Percentiles rank a stretch among this genome's conserved stretches.
These are phyloP conservation scores for Hylaeus volcanicus DNA, from an alignment of 1,140 invertebrate species.

Conservation along the genomic window DNA sequence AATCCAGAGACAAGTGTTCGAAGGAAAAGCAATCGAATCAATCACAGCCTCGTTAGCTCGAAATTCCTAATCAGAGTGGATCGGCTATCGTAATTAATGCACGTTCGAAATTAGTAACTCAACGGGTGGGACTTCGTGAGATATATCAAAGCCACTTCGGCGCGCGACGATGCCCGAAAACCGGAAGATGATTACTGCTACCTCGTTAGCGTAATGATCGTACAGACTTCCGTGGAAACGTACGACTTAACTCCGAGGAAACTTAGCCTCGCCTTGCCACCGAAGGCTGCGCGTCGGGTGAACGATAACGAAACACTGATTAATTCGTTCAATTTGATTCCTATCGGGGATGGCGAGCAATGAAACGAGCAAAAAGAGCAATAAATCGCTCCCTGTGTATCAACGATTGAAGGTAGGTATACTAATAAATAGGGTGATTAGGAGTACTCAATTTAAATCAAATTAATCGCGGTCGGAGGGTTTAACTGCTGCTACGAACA, in stretches of 20 bases:
- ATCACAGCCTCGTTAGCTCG: not conserved
- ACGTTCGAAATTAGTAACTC: conserved; percentile 13
- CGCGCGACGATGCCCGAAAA: conserved; percentile 1
- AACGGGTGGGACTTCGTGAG: not conserved
- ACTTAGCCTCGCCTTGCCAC: conserved; percentile 5
- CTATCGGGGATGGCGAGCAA: conserved; percentile 26
- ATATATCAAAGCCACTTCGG: conserved; percentile 34
- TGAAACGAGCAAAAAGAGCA: not conserved
- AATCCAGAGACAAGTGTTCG: not conserved
- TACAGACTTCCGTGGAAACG: conserved; percentile 50
- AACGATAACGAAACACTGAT: conserved; percentile 38
- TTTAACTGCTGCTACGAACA: no score
- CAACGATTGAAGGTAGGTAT: not conserved
- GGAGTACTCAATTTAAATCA: no score
- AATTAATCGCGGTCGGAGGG: no score
- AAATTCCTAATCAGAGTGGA: not conserved
- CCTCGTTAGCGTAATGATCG: conserved; percentile 66
- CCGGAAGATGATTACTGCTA: conserved; percentile 30
- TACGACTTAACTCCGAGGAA: conserved; percentile 46
- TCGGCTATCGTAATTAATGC: conserved; percentile 31
- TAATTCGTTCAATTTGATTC: conserved; percentile 35
- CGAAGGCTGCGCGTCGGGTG: conserved; percentile 2
- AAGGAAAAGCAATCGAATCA: not conserved
- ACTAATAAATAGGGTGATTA: no score
- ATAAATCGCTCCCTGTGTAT: not conserved